Base-by-base conservation (phyloP, 2,888 invertebrate genomes). In the Cephus pygmeus region DNA sequence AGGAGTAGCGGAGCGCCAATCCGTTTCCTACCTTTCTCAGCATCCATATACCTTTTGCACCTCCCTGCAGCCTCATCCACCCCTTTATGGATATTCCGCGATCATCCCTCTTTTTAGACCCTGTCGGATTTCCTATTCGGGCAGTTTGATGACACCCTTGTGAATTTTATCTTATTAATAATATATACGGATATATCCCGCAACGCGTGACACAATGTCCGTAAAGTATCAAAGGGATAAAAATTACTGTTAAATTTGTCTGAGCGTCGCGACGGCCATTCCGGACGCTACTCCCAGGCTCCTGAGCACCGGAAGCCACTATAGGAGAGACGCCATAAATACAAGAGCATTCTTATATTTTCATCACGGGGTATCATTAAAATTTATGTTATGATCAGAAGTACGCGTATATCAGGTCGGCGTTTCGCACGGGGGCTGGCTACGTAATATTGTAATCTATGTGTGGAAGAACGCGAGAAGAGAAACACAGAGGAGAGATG, bases 341-440 rank as follows among this genome's bases (percentile, higher is more conserved):
- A 91, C 88, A 86, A 84, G 79, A 81, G 83, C 87, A 88, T 89
- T 91, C 91, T 91, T 91, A 91, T 91, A 91, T 91, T 91, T 91
- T 91, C 91, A 91, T 91, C 90, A 91, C 86, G 84, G 83, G 83
- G 87, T 88, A 87, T 90, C 90, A 90, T 91, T 90, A 91, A 91
- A 91, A 91, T 91, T 91, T 90, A 91, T 91, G 91, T 91, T 90
- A 89, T 86, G 89, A 90, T 90, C 89, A 91, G 88, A 88, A 90
- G 89, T 88, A 86, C 85, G 85, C 86, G 86, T 88, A 89, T 86
- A 88, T 89, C 88, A 88, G 85, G 33, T 34, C 79, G 78, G 80
- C 80, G 79, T 77, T 80, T 76, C 69, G 36, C 80, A 83, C 81
- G 83, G 83, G 83, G 83, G 83, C 81, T 34, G 34, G 86, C 56